Conservation (phyloP, 2,888 invertebrate genomes). For the Selenia dentaria region DNA sequence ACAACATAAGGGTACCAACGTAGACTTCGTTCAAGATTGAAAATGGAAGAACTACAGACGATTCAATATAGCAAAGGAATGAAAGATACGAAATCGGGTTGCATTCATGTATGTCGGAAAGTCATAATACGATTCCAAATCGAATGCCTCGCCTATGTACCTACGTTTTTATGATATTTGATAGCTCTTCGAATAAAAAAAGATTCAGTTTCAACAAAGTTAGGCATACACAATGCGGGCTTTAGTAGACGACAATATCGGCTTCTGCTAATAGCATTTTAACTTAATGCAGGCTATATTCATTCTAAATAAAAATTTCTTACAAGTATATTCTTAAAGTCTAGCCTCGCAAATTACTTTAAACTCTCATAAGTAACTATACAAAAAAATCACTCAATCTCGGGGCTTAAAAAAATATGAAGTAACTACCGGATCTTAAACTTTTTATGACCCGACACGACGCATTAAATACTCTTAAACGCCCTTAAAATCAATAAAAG, state of each 20-base stretch:
- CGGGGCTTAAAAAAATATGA: constrained; percentile 49
- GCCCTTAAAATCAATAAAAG: constrained; percentile 80
- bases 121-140: constrained; percentile 76
- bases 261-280: no score
- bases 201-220: no score
- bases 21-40: constrained; percentile 61
- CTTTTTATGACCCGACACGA: constrained; percentile 67
- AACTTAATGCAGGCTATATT: no score
- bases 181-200: constrained; percentile 58
- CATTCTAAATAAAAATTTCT: no score
- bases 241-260: no score
- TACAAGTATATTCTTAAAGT: no score
- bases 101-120: constrained; percentile 76
- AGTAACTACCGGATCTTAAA: constrained; percentile 67
- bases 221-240: no score
- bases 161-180: constrained; percentile 63
- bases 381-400: no score
- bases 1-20: constrained; percentile 44
- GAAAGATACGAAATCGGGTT: constrained; percentile 64
- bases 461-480: constrained; percentile 76
- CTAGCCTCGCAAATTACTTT: no score
- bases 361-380: no score
- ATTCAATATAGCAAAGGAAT: constrained; percentile 73
- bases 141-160: constrained; percentile 65
- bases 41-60: constrained; percentile 66